phyloP scores from a whole-genome alignment of 2,113 vertebrate genomes.

The Oreotrochilus melanogaster region DNA sequence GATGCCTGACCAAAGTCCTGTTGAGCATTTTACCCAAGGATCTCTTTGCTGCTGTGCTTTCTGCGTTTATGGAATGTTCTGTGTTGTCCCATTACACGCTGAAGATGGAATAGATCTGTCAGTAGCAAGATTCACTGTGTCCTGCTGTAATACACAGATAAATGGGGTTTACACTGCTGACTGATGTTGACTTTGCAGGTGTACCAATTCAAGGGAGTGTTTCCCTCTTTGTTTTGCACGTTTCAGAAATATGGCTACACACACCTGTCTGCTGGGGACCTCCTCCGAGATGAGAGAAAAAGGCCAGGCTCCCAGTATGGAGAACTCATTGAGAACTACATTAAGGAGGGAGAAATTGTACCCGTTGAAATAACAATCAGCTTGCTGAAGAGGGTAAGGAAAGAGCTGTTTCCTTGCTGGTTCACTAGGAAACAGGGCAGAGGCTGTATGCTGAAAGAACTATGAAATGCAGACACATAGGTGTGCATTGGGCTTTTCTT shows the following conservation, averaged over 20 bases:
- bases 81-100: accelerated
- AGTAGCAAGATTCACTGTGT: neutral
- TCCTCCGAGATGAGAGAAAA: slow-evolving; percentile 91
- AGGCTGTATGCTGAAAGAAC: neutral
- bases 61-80: neutral
- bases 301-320: slow-evolving; percentile 89
- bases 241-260: slow-evolving; percentile 91
- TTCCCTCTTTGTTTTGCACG: neutral
- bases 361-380: slow-evolving; percentile 97
- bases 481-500: neutral
- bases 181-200: neutral
- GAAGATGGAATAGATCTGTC: neutral
- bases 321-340: slow-evolving; percentile 91
- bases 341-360: slow-evolving; percentile 95
- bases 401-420: neutral
- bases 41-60: neutral
- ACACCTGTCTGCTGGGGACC: slow-evolving; percentile 95
- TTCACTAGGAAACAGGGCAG: neutral
- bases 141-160: neutral
- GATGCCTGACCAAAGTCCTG: neutral
- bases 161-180: accelerated
- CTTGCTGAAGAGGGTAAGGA: slow-evolving; percentile 89
- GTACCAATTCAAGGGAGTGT: neutral
- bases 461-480: neutral
- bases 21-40: neutral